Percentiles rank a stretch among this genome's conserved stretches.
Evolutionary conservation across 2,797 vertebrate genomes (phyloP).

Genomic region (Enteromius treurensis): DNA sequence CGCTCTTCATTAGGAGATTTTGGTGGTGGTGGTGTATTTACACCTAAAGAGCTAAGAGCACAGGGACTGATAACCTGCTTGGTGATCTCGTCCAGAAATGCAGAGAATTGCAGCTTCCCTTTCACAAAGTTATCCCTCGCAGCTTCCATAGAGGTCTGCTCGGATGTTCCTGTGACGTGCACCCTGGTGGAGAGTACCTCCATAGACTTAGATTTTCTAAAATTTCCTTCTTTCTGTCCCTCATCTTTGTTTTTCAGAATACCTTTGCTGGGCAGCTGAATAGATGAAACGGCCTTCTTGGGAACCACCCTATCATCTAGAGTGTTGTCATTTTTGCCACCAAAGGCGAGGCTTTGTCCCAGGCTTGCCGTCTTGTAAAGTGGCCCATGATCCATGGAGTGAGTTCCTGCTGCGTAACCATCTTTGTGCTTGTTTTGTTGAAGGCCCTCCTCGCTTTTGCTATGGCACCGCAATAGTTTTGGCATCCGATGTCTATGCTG

Average conservation of each 20-base stretch:
- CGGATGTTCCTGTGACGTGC: constrained; percentile 48
- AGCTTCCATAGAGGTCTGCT: constrained; percentile 52
- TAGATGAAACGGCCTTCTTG: constrained; percentile 73
- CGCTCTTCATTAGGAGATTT: constrained; percentile 29
- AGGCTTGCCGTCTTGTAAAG: constrained; percentile 77
- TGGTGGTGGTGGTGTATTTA: constrained; percentile 52
- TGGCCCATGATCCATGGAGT: constrained; percentile 53
- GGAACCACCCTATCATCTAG: constrained; percentile 65
- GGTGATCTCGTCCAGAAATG: constrained; percentile 86
- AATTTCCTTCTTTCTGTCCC: constrained; percentile 53
- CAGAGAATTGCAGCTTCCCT: constrained; percentile 82
- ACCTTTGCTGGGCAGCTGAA: constrained; percentile 76
- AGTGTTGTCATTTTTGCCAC: constrained; percentile 65
- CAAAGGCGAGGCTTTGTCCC: constrained; percentile 73
- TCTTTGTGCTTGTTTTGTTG: constrained; percentile 59
- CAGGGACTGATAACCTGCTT: constrained; percentile 82
- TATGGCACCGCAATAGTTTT: constrained; percentile 70
- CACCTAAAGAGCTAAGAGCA: constrained; percentile 74
- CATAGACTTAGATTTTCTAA: constrained; percentile 82
- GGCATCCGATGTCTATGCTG: constrained; percentile 55
- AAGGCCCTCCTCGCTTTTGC: constrained; percentile 75
- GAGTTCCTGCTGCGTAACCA: background rate
- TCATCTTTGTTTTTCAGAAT: constrained; percentile 79
- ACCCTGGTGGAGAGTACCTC: constrained; percentile 79
- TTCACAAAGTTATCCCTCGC: constrained; percentile 69